Evolutionary conservation across 2,888 invertebrate species (phyloP).

Genomic region (Pristionchus fissidentatus): DNA sequence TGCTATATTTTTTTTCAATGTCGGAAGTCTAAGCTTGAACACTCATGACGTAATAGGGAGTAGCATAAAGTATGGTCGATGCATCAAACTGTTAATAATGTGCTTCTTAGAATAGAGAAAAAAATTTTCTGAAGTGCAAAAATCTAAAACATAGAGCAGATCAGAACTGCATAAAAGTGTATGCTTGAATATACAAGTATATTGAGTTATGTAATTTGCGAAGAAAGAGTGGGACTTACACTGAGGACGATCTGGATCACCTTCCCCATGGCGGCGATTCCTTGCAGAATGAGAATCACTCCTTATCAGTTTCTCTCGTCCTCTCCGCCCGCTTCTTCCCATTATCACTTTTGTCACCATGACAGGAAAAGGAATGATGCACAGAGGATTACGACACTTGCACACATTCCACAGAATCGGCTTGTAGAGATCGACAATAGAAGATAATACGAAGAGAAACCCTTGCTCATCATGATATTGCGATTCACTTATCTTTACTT

Average conservation of each 20-base stretch:
- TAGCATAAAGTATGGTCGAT: background rate
- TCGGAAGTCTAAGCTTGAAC: no score
- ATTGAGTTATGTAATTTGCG: no score
- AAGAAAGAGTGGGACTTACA: no score
- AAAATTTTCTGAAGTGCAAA: background rate
- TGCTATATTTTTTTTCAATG: no score
- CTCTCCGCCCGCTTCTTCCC: slow-evolving; percentile 23
- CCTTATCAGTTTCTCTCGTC: slow-evolving; percentile 27
- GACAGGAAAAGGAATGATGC: background rate
- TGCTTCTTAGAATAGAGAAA: background rate
- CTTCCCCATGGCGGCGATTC: slow-evolving; percentile 38
- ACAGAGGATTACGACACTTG: slow-evolving; percentile 10
- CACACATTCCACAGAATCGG: background rate
- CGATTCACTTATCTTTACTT: no score
- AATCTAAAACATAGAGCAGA: background rate
- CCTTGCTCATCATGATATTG: background rate
- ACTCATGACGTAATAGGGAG: no score
- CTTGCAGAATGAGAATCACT: slow-evolving; percentile 19
- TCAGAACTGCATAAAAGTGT: no score
- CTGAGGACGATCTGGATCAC: background rate
- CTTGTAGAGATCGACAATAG: background rate
- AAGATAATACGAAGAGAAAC: background rate
- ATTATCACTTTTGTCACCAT: slow-evolving; percentile 37
- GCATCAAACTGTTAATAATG: background rate
- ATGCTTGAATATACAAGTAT: no score